Percentiles rank a stretch among this genome's conserved stretches.
Conservation (phyloP, 2,797 vertebrate genomes). For the Anisognathus igniventris region DNA sequence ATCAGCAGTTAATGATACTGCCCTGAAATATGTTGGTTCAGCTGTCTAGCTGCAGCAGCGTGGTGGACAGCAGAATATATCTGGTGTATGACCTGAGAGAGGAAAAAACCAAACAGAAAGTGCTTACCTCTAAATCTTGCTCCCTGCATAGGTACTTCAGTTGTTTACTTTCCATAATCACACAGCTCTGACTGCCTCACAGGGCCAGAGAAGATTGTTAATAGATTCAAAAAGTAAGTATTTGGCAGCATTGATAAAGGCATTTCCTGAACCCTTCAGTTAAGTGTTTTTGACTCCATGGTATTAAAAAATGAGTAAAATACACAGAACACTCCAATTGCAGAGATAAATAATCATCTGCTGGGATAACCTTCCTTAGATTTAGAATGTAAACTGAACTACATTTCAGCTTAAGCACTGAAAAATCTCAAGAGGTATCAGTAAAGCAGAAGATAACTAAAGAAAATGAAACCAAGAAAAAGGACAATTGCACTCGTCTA, state of each 20-base stretch:
- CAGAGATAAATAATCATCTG: not conserved
- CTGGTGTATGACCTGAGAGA: not conserved
- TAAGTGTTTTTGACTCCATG: not conserved
- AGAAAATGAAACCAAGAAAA: not conserved
- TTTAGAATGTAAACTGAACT: not conserved
- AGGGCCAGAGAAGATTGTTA: not conserved
- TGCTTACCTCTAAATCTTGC: not conserved
- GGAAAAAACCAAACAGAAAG: not conserved
- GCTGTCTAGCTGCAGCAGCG: constrained; percentile 17
- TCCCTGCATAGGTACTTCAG: not conserved
- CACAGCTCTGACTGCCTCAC: not conserved
- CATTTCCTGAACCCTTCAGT: not conserved
- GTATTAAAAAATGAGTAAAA: not conserved
- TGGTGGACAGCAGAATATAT: not conserved
- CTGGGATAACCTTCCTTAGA: not conserved
- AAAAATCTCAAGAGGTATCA: not conserved
- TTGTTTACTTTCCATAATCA: not conserved
- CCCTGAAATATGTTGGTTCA: constrained; percentile 40
- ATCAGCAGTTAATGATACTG: constrained; percentile 4
- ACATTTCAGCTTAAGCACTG: not conserved
- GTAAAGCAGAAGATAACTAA: not conserved
- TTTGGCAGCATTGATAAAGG: not conserved
- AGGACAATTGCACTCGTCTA: not conserved
- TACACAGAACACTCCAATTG: not conserved
- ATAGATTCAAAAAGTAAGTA: not conserved